Conservation (phyloP, 1,140 invertebrate species). For the Euglossa dilemma region DNA sequence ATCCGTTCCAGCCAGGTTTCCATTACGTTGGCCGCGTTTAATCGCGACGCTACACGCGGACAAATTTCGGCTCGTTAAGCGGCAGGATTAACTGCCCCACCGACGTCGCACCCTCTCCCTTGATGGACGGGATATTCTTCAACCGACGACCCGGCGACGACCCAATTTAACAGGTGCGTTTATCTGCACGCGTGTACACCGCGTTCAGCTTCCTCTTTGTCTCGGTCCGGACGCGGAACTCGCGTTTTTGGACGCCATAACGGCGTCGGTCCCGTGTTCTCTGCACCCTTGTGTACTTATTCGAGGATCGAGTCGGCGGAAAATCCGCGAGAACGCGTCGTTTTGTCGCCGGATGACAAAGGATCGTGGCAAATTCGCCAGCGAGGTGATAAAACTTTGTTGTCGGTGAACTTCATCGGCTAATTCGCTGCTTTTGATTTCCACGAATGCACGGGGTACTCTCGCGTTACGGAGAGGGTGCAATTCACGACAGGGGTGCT, state of each 20-base stretch:
- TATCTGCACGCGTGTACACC: constrained; percentile 33
- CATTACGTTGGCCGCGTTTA: constrained; percentile 8
- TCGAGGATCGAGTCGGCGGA: neutral
- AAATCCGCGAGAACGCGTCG: neutral
- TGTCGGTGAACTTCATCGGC: neutral
- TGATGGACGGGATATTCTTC: constrained; percentile 60
- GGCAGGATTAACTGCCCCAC: constrained; percentile 41
- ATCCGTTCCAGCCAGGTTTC: neutral
- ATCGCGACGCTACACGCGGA: constrained; percentile 28
- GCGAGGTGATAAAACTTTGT: neutral
- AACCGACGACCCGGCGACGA: constrained; percentile 26
- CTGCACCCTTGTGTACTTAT: too few species aligned
- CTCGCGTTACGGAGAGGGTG: too few species aligned
- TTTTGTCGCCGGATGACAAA: neutral
- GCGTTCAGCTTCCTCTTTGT: too few species aligned
- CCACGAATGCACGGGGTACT: too few species aligned
- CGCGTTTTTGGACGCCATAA: constrained; percentile 5
- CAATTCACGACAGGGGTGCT: too few species aligned
- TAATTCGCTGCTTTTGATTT: neutral
- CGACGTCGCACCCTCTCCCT: constrained; percentile 26
- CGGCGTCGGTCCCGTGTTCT: neutral
- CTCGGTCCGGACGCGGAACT: neutral
- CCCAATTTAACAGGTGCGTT: constrained; percentile 59
- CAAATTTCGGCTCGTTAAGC: constrained; percentile 54
- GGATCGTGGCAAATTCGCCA: neutral